Base-by-base conservation (phyloP, 2,888 invertebrate genomes). In the Lagria hirta region DNA sequence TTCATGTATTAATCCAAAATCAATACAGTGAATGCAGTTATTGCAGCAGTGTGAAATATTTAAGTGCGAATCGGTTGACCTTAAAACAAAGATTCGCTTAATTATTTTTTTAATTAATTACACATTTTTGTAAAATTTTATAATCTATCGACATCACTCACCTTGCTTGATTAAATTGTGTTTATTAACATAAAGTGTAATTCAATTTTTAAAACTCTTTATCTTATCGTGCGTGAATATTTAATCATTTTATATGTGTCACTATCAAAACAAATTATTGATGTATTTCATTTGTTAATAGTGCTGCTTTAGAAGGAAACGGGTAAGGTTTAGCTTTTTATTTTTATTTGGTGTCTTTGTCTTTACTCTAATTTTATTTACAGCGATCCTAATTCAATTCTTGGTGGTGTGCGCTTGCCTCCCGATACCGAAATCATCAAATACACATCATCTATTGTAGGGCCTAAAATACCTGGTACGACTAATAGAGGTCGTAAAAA, bases 351-450 rank as follows among this genome's bases (percentile, higher is more conserved):
- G 13, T n/a, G n/a, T 10, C 11, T 11, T n/a, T 18, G 17, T 14
- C 11, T 1, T 37, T 8, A 36, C 12, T 21, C 4, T 21, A 34
- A 43, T 42, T 40, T 34, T 41, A 3, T 55, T 70, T 71, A 6
- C 75, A 89, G 86, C 74, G 88, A 88, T 73, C 86, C 88, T 47
- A 82, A 86, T 55, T 86, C 89, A 62, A 83, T 90, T 68, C 74
- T 89, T 65, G 89, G 89, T 47, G 86, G 86, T 20, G 89, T 90
- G 30, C 80, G 90, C 48, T 73, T 91, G 60, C 90, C 90, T 52
- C 90, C 90, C 21, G 90, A 90, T 66, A 91, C 90, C 27, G 90
- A 91, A 75, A 90, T 90, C 53, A 90, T 91, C 66, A 90, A 90
- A 72, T 90, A 90, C 70, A 90, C 90, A 54, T 89, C 89, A 54